phyloP scores from a whole-genome alignment of 2,797 vertebrate genomes.

The Pteropus rufus region DNA sequence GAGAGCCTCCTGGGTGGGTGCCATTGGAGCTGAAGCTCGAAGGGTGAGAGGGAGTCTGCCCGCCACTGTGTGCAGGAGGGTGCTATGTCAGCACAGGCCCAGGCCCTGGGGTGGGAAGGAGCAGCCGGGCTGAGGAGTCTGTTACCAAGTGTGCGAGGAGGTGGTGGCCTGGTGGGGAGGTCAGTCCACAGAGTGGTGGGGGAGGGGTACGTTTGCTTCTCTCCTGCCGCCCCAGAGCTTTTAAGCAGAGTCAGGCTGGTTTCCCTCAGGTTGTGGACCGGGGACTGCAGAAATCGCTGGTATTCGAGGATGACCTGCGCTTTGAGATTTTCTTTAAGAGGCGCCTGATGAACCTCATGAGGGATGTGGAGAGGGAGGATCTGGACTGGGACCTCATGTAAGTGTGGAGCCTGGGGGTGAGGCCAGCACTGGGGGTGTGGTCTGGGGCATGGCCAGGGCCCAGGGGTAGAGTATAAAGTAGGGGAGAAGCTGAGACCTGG shows the following conservation, averaged over 20 bases:
- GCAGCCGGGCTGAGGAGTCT: background rate
- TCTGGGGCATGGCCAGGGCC: background rate
- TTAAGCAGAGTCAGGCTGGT: background rate
- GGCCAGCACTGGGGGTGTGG: too few species aligned
- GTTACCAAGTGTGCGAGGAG: background rate
- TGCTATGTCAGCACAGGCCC: background rate
- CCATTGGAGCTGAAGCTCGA: background rate
- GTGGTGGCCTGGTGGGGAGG: background rate
- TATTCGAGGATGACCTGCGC: constrained; percentile 94
- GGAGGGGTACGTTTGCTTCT: background rate
- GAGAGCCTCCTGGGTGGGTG: background rate
- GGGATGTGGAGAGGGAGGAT: constrained; percentile 84
- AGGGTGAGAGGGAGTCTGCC: background rate
- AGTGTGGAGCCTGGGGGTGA: constrained; percentile 54
- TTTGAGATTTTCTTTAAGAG: constrained; percentile 96
- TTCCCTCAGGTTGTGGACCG: constrained; percentile 85
- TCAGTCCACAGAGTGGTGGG: rapidly evolving
- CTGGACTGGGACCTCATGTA: constrained; percentile 95
- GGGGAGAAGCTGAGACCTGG: background rate
- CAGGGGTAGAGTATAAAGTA: background rate
- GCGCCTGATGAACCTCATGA: constrained; percentile 90
- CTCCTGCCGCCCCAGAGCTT: background rate
- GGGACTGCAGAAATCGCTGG: constrained; percentile 84
- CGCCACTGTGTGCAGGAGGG: background rate
- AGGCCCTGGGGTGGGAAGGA: background rate